Evolutionary conservation across 2,797 vertebrate genomes (phyloP).

Genomic region (Hyperoplus lanceolatus): DNA sequence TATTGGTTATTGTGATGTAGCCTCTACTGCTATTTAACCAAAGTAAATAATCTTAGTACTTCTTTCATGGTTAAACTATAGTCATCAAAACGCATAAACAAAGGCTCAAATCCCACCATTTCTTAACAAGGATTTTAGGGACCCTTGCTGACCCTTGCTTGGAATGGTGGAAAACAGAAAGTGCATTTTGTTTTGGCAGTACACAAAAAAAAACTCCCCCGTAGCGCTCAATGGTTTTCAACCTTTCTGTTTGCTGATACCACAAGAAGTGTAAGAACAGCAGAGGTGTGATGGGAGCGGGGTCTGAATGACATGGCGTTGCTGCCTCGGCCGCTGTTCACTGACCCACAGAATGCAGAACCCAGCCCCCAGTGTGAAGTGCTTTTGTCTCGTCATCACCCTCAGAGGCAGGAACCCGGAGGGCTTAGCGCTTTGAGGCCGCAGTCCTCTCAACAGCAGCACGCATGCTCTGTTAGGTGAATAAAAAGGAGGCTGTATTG

Average conservation of each 20-base stretch:
- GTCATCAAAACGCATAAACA: constrained; percentile 30
- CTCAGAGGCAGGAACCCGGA: constrained; percentile 56
- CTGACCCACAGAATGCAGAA: constrained; percentile 86
- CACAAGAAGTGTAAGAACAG: constrained; percentile 75
- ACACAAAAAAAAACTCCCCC: constrained; percentile 73
- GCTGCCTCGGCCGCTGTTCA: constrained; percentile 77
- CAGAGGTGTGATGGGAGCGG: constrained; percentile 43
- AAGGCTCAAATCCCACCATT: constrained; percentile 64
- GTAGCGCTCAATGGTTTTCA: constrained; percentile 70
- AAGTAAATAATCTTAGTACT: constrained; percentile 19
- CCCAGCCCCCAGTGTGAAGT: constrained; percentile 82
- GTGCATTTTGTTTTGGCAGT: constrained; percentile 67
- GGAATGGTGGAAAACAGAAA: constrained; percentile 67
- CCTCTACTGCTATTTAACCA: neutral
- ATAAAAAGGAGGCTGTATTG: constrained; percentile 78
- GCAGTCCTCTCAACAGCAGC: constrained; percentile 67
- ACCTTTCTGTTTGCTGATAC: constrained; percentile 82
- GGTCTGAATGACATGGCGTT: constrained; percentile 81
- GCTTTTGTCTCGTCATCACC: constrained; percentile 82
- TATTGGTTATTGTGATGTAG: neutral
- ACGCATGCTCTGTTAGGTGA: constrained; percentile 75
- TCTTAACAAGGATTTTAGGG: constrained; percentile 63
- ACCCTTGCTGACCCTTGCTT: constrained; percentile 36
- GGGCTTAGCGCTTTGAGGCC: constrained; percentile 47
- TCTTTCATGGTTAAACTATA: constrained; percentile 6